Base-by-base conservation (phyloP, 1,140 invertebrate species). In the Meloidogyne floridensis region DNA sequence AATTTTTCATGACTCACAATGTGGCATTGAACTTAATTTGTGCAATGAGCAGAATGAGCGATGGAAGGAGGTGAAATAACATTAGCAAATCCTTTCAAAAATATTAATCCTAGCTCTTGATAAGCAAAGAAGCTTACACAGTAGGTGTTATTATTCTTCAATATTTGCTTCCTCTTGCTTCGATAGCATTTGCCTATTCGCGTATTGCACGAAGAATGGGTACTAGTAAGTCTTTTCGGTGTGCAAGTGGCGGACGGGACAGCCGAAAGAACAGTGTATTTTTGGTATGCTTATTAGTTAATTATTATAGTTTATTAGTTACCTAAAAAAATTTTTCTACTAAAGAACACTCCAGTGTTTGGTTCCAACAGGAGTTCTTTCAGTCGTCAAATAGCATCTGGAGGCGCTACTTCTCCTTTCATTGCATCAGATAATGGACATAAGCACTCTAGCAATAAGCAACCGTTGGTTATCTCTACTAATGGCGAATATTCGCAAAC, bases 31-130 rank as follows among this genome's bases (percentile, higher is more conserved):
- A 20, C 53, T 90, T 51, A 75, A 86, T 11, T 84, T 89, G 80
- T 89, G 88, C 76, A 87, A 90, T 78, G 88, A 89, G 69, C 89
- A 89, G 75, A 90, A 89, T 80, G 84, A 90, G 4, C 86, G 81
- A 18, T 89, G 88, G 88, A 77, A 88, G 54, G 75, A 84, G 81
- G 87, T 88, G 54, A 65, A 54, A 32, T 32, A 32, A 32, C 32
- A 32, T 32, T 32, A 32, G 2, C 32, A 32, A 32, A 80, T 77
- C 47, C 71, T 9, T 72, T 79, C 15, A 75, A n/a, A 53, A 6
- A 53, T 0, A 32, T 59, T 20, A 32, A 20, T 84, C 87, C 18
- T 59, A 88, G 87, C 89, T 89, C 84, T 65, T 81, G 3, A 87
- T 89, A 71, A 87, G 75, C 72, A 89, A 90, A 78, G 84, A 83